phyloP scores from a whole-genome alignment of 2,113 vertebrate genomes.

The Psittacus erithacus region DNA sequence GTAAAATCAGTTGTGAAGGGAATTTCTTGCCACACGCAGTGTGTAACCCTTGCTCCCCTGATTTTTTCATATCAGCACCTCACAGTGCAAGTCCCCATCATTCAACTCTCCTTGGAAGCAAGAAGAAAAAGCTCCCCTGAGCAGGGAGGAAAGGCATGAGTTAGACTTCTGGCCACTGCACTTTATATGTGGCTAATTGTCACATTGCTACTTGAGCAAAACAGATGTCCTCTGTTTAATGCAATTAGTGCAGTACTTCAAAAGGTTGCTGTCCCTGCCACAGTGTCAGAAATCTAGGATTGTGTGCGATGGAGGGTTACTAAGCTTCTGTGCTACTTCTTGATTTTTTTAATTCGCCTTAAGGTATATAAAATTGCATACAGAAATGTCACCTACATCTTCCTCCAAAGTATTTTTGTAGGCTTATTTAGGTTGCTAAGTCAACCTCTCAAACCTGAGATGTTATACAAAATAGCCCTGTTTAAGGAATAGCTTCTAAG shows the following conservation, averaged over 20 bases:
- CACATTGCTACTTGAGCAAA: not conserved
- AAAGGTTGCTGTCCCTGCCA: not conserved
- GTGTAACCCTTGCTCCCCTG: not conserved
- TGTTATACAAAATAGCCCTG: not conserved
- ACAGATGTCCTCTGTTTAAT: not conserved
- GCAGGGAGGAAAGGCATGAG: not conserved
- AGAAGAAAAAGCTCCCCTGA: not conserved
- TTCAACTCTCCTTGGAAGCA: not conserved
- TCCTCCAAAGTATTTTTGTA: not conserved
- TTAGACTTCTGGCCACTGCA: not conserved
- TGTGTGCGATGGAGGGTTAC: not conserved
- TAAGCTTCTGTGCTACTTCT: not conserved
- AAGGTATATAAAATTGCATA: not conserved
- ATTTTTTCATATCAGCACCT: not conserved
- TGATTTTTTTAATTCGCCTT: not conserved
- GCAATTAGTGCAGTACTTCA: not conserved
- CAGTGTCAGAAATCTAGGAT: not conserved
- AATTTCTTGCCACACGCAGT: not conserved
- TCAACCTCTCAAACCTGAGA: not conserved
- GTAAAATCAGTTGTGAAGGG: not conserved
- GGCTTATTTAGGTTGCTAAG: not conserved
- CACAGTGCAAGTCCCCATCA: not conserved
- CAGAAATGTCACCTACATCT: not conserved
- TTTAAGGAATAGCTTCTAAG: not conserved
- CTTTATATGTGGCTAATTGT: not conserved